Evolutionary conservation across 2,888 invertebrate genomes (phyloP).

Genomic region (Harpagoxenus sublaevis): DNA sequence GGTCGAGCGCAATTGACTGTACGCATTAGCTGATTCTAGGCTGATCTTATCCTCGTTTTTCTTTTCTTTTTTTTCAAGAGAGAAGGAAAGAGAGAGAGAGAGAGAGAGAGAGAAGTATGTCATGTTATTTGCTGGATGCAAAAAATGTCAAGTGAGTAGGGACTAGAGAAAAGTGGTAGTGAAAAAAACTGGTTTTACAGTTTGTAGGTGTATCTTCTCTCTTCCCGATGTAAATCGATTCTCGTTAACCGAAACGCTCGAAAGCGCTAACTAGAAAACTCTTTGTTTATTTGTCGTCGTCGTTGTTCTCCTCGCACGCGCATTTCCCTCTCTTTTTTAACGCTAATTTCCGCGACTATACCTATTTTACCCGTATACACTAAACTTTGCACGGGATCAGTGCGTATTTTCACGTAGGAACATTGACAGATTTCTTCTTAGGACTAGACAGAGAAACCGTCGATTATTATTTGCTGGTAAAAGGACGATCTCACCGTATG

Average conservation of each 20-base stretch:
- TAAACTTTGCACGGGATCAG: conserved; percentile 53
- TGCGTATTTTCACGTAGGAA: conserved; percentile 75
- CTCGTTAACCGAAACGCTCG: conserved; percentile 42
- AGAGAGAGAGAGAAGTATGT: conserved; percentile 65
- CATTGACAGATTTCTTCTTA: conserved; percentile 66
- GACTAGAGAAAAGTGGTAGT: conserved; percentile 56
- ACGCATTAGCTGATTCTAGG: background rate
- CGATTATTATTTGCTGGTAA: conserved; percentile 34
- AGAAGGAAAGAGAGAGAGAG: conserved; percentile 21
- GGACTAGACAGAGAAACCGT: conserved; percentile 49
- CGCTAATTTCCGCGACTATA: conserved; percentile 52
- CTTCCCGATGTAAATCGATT: conserved; percentile 42
- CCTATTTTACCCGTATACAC: conserved; percentile 51
- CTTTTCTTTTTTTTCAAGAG: conserved; percentile 19
- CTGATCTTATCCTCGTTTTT: background rate
- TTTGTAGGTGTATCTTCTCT: conserved; percentile 28
- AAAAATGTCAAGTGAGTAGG: conserved; percentile 64
- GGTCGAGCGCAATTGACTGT: conserved; percentile 12
- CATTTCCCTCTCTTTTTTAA: conserved; percentile 34
- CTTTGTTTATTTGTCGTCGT: conserved; percentile 21
- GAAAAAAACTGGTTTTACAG: conserved; percentile 17
- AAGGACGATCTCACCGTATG: conserved; percentile 13
- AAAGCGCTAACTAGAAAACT: conserved; percentile 26
- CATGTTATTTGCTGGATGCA: conserved; percentile 71
- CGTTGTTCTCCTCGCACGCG: conserved; percentile 17